Evolutionary conservation across 2,888 invertebrate species (phyloP).

Genomic region (Fabriciana adippe): DNA sequence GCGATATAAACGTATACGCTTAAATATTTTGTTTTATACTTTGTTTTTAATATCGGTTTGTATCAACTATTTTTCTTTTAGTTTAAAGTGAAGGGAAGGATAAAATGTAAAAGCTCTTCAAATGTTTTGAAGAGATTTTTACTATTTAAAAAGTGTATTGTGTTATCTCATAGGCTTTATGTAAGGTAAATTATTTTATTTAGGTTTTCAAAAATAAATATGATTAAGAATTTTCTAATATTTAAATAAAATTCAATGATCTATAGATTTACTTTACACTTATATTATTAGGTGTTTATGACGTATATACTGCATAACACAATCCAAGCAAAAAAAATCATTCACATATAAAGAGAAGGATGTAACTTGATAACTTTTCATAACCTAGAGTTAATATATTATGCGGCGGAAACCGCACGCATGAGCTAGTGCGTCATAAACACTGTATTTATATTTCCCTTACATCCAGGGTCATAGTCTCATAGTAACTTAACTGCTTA

Average conservation of each 20-base stretch:
- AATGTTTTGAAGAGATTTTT: too few relatives aligned
- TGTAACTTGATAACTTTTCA: neutral
- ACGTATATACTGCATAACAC: neutral
- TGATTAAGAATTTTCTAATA: too few relatives aligned
- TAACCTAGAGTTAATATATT: neutral
- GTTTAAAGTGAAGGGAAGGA: too few relatives aligned
- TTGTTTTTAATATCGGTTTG: neutral
- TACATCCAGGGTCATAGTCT: neutral
- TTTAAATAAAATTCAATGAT: too few relatives aligned
- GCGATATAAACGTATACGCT: neutral
- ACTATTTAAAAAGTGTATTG: too few relatives aligned
- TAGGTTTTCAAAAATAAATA: too few relatives aligned
- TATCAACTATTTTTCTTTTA: too few relatives aligned
- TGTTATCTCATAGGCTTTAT: too few relatives aligned
- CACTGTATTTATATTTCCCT: constrained; percentile 12
- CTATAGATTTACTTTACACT: too few relatives aligned
- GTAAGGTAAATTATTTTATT: too few relatives aligned
- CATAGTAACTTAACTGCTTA: neutral
- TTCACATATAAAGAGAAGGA: constrained; percentile 3
- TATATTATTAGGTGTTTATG: too few relatives aligned
- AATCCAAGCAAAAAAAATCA: neutral
- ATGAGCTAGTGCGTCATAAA: constrained; percentile 16
- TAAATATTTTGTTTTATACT: neutral
- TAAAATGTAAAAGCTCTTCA: too few relatives aligned
- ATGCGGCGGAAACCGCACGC: constrained; percentile 11